Evolutionary conservation across 2,797 vertebrate species (phyloP).

Genomic region (Lycodopsis pacificus): DNA sequence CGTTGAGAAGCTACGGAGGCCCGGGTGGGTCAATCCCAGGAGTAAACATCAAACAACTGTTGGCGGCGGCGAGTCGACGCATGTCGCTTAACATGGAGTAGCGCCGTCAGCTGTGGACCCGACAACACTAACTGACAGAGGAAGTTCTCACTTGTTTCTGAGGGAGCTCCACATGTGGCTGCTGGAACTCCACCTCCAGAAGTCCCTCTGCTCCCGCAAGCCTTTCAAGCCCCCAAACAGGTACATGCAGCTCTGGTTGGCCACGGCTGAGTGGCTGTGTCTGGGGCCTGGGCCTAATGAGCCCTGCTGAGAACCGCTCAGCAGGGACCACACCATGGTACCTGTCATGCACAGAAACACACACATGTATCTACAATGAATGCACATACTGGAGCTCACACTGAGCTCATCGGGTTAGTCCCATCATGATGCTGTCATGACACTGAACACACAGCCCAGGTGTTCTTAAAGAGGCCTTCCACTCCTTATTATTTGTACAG

Average conservation of each 20-base stretch:
- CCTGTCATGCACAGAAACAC: constrained; percentile 72
- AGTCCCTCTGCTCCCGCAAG: constrained; percentile 88
- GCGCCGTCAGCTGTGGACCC: background rate
- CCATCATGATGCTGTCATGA: background rate
- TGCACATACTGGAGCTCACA: background rate
- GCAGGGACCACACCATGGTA: constrained; percentile 80
- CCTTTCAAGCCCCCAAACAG: constrained; percentile 88
- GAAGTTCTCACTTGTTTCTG: constrained; percentile 82
- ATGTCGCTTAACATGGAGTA: no score
- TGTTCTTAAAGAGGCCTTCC: background rate
- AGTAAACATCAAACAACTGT: background rate
- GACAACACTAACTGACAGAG: background rate
- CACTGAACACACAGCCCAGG: background rate
- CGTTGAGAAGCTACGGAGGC: background rate
- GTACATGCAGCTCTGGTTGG: constrained; percentile 85
- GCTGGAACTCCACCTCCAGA: constrained; percentile 88
- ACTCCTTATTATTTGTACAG: background rate
- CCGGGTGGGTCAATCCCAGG: background rate
- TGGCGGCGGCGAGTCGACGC: no score
- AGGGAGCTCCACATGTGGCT: constrained; percentile 85
- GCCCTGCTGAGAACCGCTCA: constrained; percentile 57
- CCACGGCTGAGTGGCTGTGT: constrained; percentile 86
- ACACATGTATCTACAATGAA: background rate
- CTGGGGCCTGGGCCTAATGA: constrained; percentile 85
- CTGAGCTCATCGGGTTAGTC: background rate